Conservation (phyloP, 2,113 vertebrate genomes). For the Bubalus kerabau region DNA sequence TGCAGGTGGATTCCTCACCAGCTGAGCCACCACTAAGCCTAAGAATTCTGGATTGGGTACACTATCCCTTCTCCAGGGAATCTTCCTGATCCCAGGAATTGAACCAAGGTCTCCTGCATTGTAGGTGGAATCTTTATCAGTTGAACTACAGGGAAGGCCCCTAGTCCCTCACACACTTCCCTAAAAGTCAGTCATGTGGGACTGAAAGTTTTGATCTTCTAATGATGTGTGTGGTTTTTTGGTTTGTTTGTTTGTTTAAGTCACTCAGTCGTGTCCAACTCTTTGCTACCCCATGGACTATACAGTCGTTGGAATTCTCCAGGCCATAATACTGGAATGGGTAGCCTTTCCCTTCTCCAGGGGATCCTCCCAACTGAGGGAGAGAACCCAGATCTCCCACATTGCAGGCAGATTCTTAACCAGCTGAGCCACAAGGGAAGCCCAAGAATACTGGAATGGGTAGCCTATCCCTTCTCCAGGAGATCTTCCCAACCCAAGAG, state of each 20-base stretch:
- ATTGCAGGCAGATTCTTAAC: neutral
- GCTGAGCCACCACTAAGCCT: neutral
- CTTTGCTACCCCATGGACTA: neutral
- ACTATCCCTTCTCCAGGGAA: neutral
- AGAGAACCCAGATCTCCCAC: too few relatives aligned
- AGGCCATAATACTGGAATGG: neutral
- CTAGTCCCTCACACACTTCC: neutral
- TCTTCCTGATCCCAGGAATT: neutral
- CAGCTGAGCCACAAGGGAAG: neutral
- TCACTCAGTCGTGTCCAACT: rapidly evolving
- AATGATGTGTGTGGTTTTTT: neutral
- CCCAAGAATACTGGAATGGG: neutral
- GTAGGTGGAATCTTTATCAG: neutral
- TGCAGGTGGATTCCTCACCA: neutral
- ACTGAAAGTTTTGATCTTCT: neutral
- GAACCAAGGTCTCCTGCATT: neutral
- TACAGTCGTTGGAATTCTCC: neutral
- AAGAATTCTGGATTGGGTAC: neutral
- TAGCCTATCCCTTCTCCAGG: neutral
- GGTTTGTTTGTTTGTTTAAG: neutral
- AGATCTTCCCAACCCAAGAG: neutral
- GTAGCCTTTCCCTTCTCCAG: too few relatives aligned
- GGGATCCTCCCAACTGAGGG: too few relatives aligned
- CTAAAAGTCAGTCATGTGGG: too few relatives aligned
- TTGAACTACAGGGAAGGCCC: neutral